Evolutionary conservation across 2,797 vertebrate genomes (phyloP), one percentile per base, ranked within the genome.

Genomic region (Erpetoichthys calabaricus): DNA sequence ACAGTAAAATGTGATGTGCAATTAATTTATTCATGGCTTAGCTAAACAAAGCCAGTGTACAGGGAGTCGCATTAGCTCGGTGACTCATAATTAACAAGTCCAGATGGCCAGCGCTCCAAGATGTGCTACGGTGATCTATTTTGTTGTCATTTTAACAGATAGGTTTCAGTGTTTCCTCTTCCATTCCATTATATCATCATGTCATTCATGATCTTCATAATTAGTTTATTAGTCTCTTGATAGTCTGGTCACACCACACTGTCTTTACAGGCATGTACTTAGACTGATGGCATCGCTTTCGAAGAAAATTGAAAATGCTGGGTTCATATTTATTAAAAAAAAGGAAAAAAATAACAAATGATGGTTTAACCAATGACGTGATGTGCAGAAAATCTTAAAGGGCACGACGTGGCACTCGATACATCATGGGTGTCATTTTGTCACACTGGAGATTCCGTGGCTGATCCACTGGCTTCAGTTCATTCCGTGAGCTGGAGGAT

Each of bases 41-140:
- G 41, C 53, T 54, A 54, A 54, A 42, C 41, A 54, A 54, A 42
- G 41, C 10, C 42, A 54, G 53, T 54, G 53, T 41, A 54, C n/a
- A 7, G 53, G 41, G 53, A 54, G 6, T 7, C 4, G 10, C 41
- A 54, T 41, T 49, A 7, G 47, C n/a, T 54, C 53, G 44, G 6
- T 54, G n/a, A 54, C 10, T 41, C 41, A 42, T 54, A 42, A 54
- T 54, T 54, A 54, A 54, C 41, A 54, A 42, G 53, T 54, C 53
- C 53, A 54, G 53, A 54, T 54, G 53, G 53, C 41, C 44, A 54
- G 5, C 53, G 8, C 53, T 54, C 10, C 53, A 42, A 42, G 53
- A 3, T 54, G 41, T 54, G 9, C 53, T 54, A 42, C 7, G 5
- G 7, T 42, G 41, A 54, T 54, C 42, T 8, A 42, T 54, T 42